Evolutionary conservation across 2,888 invertebrate species (phyloP).

Genomic region (Callimorpha dominula): DNA sequence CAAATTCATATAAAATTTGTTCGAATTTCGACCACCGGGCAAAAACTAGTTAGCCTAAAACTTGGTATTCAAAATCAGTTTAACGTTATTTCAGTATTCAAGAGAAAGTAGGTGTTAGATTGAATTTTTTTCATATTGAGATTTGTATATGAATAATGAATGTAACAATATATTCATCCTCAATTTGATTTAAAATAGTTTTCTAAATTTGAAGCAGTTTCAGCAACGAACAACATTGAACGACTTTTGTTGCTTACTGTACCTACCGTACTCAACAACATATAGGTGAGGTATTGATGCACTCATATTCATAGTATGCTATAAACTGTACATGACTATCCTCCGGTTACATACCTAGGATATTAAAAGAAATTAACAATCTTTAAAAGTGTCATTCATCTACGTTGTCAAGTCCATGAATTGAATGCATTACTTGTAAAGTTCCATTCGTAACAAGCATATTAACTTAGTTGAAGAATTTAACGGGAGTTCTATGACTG

Average conservation of each 20-base stretch:
- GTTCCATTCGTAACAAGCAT: too few relatives aligned
- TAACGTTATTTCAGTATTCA: not conserved
- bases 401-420: not conserved
- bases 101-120: not conserved
- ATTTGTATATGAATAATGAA: not conserved
- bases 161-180: too few relatives aligned
- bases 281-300: not conserved
- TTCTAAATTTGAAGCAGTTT: not conserved
- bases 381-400: not conserved
- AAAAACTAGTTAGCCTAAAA: not conserved
- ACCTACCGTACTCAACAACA: not conserved
- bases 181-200: not conserved
- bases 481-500: too few relatives aligned
- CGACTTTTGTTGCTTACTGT: not conserved
- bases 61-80: not conserved
- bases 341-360: slow-evolving; percentile 14
- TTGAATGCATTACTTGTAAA: too few relatives aligned
- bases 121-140: not conserved
- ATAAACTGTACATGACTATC: slow-evolving; percentile 5
- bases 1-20: too few relatives aligned
- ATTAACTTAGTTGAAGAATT: too few relatives aligned
- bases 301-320: slow-evolving; percentile 1
- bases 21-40: too few relatives aligned
- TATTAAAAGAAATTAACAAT: not conserved
- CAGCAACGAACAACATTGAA: not conserved